Conservation (phyloP, 2,113 vertebrate species). For the Myrmecophaga tridactyla region DNA sequence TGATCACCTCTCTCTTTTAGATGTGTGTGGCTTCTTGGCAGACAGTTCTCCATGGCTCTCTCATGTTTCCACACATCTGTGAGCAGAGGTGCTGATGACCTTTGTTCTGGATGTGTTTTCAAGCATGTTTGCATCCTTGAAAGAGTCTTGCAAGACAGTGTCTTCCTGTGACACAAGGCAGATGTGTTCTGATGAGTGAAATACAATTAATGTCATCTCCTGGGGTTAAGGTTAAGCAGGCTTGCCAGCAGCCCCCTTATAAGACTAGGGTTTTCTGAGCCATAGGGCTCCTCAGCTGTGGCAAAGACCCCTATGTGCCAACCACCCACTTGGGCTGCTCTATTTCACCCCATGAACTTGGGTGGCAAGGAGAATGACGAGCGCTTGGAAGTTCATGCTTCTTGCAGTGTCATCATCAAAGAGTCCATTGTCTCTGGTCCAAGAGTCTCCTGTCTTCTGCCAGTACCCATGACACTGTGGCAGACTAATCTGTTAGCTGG, state of each 20-base stretch:
- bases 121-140: not conserved
- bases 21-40: not conserved
- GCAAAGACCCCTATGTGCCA: not conserved
- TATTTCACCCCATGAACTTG: not conserved
- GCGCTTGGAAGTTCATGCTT: not conserved
- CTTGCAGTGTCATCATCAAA: not conserved
- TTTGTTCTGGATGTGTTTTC: not conserved
- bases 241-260: not conserved
- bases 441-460: not conserved
- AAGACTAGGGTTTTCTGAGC: not conserved
- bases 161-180: not conserved
- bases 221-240: not conserved
- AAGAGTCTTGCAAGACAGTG: not conserved
- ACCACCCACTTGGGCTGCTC: not conserved
- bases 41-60: not conserved
- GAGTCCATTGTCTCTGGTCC: not conserved
- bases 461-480: not conserved
- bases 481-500: not conserved
- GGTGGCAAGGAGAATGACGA: rapidly evolving
- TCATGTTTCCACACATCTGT: not conserved
- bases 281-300: not conserved
- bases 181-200: not conserved
- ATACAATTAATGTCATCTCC: not conserved
- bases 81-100: not conserved
- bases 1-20: not conserved